Evolutionary conservation across 2,888 invertebrate species (phyloP), one percentile per base, ranked within the genome.

Genomic region (Atherix ibis): DNA sequence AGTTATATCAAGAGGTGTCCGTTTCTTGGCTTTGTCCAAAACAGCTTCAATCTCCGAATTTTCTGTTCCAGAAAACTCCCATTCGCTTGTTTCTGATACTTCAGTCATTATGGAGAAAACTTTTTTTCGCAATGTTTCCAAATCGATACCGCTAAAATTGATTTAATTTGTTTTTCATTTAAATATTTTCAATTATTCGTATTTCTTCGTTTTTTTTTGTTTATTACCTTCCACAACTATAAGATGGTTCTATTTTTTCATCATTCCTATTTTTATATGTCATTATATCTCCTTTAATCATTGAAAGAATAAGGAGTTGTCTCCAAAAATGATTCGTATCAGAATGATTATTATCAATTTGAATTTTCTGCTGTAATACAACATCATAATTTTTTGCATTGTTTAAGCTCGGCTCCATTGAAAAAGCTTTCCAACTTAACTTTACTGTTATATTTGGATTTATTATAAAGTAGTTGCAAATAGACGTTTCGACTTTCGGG

Each of bases 271-370:
- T 42, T 33, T 51, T 54, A 33, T 45, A 54, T n/a, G 43, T 44
- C 10, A 58, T 35, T 33, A 61, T 60, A 33, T 54, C 54, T 18
- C 56, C 52, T n/a, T 54, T 52, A 31, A 62, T 56, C 3, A 45
- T 47, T 9, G 47, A 43, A n/a, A 61, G 32, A 3, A 54, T 49
- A 8, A 49, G 44, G 31, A 61, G 35, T 38, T 61, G 56, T 31
- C 49, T 49, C 46, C 57, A 48, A n/a, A 58, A 51, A 27, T 55
- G 49, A 36, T 52, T 44, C 2, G 56, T 52, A 13, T 47, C 26
- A 0, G 51, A 40, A 10, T 46, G 41, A 14, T 49, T 47, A 3
- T 53, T 48, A 4, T 44, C 44, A 2, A 58, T 42, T 3, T 47
- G 42, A 40, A 60, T 50, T 1, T 47, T 46, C 40, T 60, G 59